These are phyloP conservation scores for Psilanteris sp. DNA, from an alignment of 1,140 invertebrate species.

Conservation along the genomic window DNA sequence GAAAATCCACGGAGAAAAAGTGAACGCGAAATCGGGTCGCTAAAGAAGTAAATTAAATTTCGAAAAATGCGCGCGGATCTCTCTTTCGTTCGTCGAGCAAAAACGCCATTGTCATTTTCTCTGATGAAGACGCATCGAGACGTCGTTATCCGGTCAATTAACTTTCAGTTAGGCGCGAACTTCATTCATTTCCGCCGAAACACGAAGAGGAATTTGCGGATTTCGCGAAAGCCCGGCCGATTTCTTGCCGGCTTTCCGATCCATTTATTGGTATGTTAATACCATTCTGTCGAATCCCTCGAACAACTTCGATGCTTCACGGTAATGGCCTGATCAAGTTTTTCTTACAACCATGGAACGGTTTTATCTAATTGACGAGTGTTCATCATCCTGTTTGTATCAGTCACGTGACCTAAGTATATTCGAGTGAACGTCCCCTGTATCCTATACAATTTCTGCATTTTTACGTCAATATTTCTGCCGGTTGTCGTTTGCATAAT, in stretches of 20 bases:
- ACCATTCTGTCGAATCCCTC: constrained; percentile 71
- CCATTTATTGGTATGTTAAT: constrained; percentile 73
- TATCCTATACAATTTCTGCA: constrained; percentile 3
- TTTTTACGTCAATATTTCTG: background rate
- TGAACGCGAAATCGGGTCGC: constrained; percentile 16
- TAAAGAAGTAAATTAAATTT: constrained; percentile 44
- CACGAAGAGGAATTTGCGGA: constrained; percentile 58
- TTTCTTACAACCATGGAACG: constrained; percentile 66
- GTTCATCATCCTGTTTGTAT: constrained; percentile 37
- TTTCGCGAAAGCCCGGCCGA: constrained; percentile 64
- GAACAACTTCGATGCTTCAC: constrained; percentile 63
- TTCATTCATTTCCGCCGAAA: constrained; percentile 65
- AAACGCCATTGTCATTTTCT: constrained; percentile 23
- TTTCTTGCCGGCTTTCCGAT: constrained; percentile 56
- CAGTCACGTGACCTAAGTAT: constrained; percentile 73
- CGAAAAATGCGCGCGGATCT: constrained; percentile 18
- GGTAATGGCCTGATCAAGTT: constrained; percentile 69
- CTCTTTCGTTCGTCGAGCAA: constrained; percentile 20
- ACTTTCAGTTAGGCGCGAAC: constrained; percentile 46
- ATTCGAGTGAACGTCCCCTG: too few relatives aligned
- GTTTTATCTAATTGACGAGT: constrained; percentile 76
- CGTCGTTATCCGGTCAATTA: constrained; percentile 50
- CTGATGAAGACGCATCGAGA: constrained; percentile 41
- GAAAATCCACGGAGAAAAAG: constrained; percentile 17
- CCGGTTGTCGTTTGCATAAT: constrained; percentile 30